These are phyloP conservation scores for Polyommatus iphigenia DNA, from an alignment of 2,888 invertebrate genomes.

Conservation along the genomic window DNA sequence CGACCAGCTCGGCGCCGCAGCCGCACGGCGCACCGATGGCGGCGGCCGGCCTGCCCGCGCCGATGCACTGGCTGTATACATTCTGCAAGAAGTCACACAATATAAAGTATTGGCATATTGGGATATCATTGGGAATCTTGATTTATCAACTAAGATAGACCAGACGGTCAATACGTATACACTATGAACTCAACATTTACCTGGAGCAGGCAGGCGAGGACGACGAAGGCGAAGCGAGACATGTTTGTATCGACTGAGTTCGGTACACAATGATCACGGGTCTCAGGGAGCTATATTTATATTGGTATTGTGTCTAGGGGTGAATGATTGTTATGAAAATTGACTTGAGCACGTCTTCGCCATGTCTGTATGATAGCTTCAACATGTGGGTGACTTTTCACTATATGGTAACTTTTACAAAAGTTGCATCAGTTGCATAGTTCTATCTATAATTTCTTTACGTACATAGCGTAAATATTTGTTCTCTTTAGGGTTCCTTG, in stretches of 20 bases:
- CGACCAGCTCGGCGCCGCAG: constrained; percentile 31
- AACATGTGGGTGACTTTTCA: not conserved
- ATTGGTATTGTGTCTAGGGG: not conserved
- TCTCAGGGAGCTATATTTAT: constrained; percentile 2
- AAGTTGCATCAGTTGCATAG: constrained; percentile 5
- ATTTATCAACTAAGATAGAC: not conserved
- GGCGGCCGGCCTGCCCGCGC: constrained; percentile 7
- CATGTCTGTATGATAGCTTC: not conserved
- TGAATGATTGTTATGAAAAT: constrained; percentile 25
- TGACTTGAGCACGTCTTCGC: constrained; percentile 5
- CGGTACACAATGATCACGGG: constrained; percentile 23
- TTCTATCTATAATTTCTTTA: not conserved
- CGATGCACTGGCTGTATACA: constrained; percentile 31
- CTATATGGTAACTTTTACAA: not conserved
- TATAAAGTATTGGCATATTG: not conserved
- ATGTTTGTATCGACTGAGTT: constrained; percentile 38
- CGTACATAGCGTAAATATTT: not conserved
- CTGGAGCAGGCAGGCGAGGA: constrained; percentile 51
- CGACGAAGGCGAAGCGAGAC: constrained; percentile 46
- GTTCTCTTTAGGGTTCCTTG: no score
- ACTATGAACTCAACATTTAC: constrained; percentile 36
- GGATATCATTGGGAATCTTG: not conserved
- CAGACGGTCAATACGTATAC: no score
- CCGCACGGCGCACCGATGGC: constrained; percentile 38
- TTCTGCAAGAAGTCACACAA: constrained; percentile 34